These are phyloP conservation scores for Electrona antarctica DNA, from an alignment of 2,113 vertebrate genomes.

Conservation along the genomic window DNA sequence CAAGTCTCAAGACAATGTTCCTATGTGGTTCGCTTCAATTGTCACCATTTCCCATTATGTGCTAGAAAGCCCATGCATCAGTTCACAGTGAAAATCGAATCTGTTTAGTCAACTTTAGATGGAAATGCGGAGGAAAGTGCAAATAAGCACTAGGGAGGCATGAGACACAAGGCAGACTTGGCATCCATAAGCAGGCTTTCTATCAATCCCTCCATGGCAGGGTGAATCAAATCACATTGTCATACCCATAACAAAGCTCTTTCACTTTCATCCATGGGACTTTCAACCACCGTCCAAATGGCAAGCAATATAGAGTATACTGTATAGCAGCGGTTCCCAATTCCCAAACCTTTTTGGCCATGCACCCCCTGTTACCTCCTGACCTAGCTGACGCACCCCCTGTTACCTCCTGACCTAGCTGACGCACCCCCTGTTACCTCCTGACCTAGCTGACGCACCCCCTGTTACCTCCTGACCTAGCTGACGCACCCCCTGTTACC, in stretches of 20 bases:
- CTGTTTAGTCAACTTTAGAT: conserved; percentile 37
- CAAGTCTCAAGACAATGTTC: background rate
- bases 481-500: no score
- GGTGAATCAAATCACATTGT: conserved; percentile 31
- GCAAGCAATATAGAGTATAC: conserved; percentile 5
- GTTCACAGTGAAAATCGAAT: conserved; percentile 36
- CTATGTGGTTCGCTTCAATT: background rate
- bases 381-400: no score
- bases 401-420: no score
- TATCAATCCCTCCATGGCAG: conserved; percentile 23
- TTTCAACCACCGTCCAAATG: conserved; percentile 6
- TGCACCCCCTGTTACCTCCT: no score
- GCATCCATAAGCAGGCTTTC: conserved; percentile 42
- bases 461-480: no score
- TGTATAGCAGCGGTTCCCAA: no score
- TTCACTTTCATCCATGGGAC: conserved; percentile 2
- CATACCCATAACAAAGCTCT: conserved; percentile 10
- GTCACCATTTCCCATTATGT: conserved; percentile 25
- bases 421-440: no score
- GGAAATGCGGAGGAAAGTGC: conserved; percentile 15
- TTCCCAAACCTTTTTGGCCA: no score
- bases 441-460: no score
- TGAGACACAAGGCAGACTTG: conserved; percentile 11
- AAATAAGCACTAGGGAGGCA: conserved; percentile 17
- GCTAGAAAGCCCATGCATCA: conserved; percentile 34